Conservation (phyloP, 1,140 invertebrate genomes). For the Zaprionus camerounensis region DNA sequence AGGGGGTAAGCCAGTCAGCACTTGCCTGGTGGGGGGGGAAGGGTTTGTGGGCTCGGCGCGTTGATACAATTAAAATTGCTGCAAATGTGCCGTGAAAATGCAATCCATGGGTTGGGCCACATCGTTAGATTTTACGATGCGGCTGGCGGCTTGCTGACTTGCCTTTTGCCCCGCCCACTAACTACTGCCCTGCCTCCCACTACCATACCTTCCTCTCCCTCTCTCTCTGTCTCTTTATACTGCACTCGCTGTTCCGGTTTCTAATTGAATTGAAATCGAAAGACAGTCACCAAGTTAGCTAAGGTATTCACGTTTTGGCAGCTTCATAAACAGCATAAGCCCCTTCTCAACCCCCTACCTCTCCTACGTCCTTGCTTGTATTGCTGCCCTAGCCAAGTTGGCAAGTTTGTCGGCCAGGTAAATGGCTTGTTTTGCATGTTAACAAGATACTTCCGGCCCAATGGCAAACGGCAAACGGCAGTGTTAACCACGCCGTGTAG, state of each 20-base stretch:
- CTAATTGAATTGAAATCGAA: slow-evolving; percentile 56
- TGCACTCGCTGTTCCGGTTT: slow-evolving; percentile 23
- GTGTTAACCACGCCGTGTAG: slow-evolving; percentile 37
- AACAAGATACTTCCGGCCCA: slow-evolving; percentile 79
- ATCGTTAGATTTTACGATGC: slow-evolving; percentile 78
- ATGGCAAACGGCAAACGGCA: slow-evolving; percentile 61
- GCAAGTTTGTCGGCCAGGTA: slow-evolving; percentile 18
- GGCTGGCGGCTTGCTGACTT: slow-evolving; percentile 39
- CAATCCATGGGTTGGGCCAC: slow-evolving; percentile 69
- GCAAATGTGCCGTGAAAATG: slow-evolving; percentile 76
- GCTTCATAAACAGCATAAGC: slow-evolving; percentile 42
- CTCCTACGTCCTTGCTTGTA: background rate
- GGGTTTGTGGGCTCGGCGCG: slow-evolving; percentile 35
- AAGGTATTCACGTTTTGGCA: slow-evolving; percentile 40
- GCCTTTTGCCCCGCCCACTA: background rate
- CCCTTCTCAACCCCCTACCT: background rate
- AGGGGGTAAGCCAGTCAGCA: background rate
- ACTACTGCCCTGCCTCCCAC: background rate
- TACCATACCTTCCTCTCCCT: background rate
- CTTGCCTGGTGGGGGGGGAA: background rate
- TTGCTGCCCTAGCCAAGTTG: background rate
- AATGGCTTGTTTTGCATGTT: slow-evolving; percentile 81
- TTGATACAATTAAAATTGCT: slow-evolving; percentile 80
- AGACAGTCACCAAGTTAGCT: slow-evolving; percentile 32
- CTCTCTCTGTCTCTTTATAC: background rate